Evolutionary conservation across 2,888 invertebrate genomes (phyloP).

Genomic region (Toxonevra muliebris): DNA sequence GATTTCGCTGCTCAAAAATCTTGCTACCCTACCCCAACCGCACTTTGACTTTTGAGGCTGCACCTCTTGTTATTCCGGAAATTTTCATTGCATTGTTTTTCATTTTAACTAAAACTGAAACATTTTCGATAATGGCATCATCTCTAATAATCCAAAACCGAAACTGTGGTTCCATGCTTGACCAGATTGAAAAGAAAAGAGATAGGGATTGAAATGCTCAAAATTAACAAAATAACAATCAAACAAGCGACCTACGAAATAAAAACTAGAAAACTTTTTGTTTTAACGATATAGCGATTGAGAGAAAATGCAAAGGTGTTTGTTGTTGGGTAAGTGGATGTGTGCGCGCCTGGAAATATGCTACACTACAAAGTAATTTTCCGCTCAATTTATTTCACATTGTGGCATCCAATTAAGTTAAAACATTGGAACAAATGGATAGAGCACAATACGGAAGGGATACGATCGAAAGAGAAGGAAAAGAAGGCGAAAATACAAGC

Average conservation of each 20-base stretch:
- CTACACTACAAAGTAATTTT: slow-evolving; percentile 61
- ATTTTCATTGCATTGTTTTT: too few relatives aligned
- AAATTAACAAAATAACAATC: slow-evolving; percentile 25
- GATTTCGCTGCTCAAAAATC: too few relatives aligned
- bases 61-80: too few relatives aligned
- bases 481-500: slow-evolving; percentile 9
- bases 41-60: too few relatives aligned
- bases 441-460: not conserved
- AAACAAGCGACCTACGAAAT: not conserved
- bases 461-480: slow-evolving; percentile 10
- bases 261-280: slow-evolving; percentile 10
- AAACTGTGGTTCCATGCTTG: not conserved
- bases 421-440: slow-evolving; percentile 39
- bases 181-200: not conserved
- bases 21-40: too few relatives aligned
- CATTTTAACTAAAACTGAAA: too few relatives aligned
- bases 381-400: slow-evolving; percentile 66
- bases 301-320: not conserved
- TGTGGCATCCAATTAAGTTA: slow-evolving; percentile 65
- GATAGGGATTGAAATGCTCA: not conserved
- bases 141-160: too few relatives aligned
- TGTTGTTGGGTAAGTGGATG: not conserved
- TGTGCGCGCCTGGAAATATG: not conserved
- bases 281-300: not conserved
- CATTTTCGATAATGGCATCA: too few relatives aligned